phyloP scores from a whole-genome alignment of 2,113 vertebrate species.

The Acrocephalus kingi region DNA sequence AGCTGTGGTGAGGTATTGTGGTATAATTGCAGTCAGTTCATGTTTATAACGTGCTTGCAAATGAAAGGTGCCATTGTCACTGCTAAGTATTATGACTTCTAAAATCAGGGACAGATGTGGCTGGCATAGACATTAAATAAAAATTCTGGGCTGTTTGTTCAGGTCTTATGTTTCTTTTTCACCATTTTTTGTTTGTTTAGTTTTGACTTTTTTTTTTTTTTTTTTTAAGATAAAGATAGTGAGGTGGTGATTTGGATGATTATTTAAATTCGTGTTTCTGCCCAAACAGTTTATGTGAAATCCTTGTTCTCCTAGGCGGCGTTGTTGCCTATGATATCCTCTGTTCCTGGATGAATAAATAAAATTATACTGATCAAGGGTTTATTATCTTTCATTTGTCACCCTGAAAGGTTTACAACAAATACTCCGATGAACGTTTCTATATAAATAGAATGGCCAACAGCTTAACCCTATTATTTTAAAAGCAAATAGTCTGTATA shows the following conservation, averaged over 20 bases:
- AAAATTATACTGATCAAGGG: not conserved
- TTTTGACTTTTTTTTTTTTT: not conserved
- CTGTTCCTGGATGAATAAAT: constrained; percentile 47
- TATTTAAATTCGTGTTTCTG: constrained; percentile 8
- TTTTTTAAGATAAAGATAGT: not conserved
- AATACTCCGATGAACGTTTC: not conserved
- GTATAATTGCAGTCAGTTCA: not conserved
- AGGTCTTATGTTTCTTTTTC: not conserved
- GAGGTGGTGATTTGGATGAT: constrained; percentile 34
- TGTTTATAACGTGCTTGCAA: not conserved
- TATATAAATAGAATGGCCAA: not conserved
- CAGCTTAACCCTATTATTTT: not conserved
- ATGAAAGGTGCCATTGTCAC: not conserved
- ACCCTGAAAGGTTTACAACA: not conserved
- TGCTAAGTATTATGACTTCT: not conserved
- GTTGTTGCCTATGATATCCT: not conserved
- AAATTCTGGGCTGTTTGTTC: not conserved
- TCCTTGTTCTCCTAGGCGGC: not conserved
- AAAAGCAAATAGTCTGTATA: not conserved
- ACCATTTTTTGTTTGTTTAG: not conserved
- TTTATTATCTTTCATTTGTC: constrained; percentile 34
- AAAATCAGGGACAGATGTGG: not conserved
- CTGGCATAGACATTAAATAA: not conserved
- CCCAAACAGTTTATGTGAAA: not conserved
- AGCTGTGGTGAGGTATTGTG: not conserved